Conservation (phyloP, 1,140 invertebrate genomes). For the Galleria mellonella region DNA sequence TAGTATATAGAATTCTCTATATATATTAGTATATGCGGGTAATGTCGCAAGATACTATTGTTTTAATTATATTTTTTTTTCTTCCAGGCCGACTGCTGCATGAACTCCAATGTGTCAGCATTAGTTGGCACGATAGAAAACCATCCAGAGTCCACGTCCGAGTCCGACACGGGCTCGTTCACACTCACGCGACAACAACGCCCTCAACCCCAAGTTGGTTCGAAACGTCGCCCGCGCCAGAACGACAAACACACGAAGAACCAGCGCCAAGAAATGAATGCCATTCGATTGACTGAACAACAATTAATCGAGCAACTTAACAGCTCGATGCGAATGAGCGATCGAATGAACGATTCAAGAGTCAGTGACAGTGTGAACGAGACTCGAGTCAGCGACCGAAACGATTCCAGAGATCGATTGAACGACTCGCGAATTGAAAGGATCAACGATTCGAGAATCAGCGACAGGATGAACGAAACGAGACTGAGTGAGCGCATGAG, state of each 20-base stretch:
- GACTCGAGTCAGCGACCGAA: slow-evolving; percentile 17
- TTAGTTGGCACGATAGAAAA: slow-evolving; percentile 68
- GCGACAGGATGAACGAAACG: slow-evolving; percentile 33
- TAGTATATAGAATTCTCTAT: no score
- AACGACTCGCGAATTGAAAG: slow-evolving; percentile 12
- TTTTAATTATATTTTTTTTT: slow-evolving; percentile 7
- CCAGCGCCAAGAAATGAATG: slow-evolving; percentile 38
- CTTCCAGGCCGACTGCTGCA: slow-evolving; percentile 63
- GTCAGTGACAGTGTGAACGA: slow-evolving; percentile 4
- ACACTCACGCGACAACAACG: slow-evolving; percentile 54
- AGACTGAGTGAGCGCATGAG: slow-evolving; percentile 22
- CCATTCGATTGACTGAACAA: slow-evolving; percentile 42
- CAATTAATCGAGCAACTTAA: slow-evolving; percentile 51
- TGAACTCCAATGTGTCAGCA: slow-evolving; percentile 58
- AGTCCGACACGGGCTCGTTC: slow-evolving; percentile 63
- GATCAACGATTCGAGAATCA: slow-evolving; percentile 13
- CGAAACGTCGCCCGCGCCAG: slow-evolving; percentile 46
- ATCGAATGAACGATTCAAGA: slow-evolving; percentile 9
- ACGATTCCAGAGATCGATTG: slow-evolving; percentile 8
- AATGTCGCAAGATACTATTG: no score
- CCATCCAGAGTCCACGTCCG: slow-evolving; percentile 66
- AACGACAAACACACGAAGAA: slow-evolving; percentile 39
- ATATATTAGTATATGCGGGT: no score
- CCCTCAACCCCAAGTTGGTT: slow-evolving; percentile 56
- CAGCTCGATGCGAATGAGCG: slow-evolving; percentile 39